Percentiles rank a stretch among this genome's conserved stretches.
phyloP scores from a whole-genome alignment of 2,797 vertebrate genomes.

The Dendrocincla tyrannina region DNA sequence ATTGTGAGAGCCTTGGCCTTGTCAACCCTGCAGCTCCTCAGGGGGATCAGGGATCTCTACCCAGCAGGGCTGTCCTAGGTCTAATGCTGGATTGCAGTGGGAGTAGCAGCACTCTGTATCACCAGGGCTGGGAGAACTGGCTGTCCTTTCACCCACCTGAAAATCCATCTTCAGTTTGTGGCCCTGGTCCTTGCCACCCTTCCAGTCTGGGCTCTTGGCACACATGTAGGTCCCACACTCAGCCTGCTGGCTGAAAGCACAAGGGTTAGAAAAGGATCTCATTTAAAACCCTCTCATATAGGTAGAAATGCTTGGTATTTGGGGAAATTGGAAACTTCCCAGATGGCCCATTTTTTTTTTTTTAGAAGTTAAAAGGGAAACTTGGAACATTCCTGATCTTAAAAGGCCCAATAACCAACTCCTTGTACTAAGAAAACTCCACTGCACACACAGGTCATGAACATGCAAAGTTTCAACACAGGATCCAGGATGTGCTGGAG shows the following conservation, averaged over 20 bases:
- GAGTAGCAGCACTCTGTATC: not conserved
- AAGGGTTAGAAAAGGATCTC: not conserved
- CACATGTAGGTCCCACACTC: accelerated
- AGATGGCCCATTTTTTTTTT: not conserved
- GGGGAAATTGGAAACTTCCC: not conserved
- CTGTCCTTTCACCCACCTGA: not conserved
- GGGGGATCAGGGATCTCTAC: not conserved
- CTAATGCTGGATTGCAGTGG: not conserved
- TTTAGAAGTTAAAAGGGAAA: not conserved
- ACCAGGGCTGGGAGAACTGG: not conserved
- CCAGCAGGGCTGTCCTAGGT: not conserved
- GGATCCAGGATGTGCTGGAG: not conserved
- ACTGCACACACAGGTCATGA: not conserved
- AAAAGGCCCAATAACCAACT: not conserved
- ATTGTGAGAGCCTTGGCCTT: accelerated
- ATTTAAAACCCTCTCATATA: not conserved
- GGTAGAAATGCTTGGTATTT: not conserved
- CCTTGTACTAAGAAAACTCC: not conserved
- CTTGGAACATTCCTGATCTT: not conserved
- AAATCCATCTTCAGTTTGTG: not conserved
- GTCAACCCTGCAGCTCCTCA: accelerated
- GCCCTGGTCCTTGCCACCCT: not conserved
- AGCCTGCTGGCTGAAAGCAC: not conserved
- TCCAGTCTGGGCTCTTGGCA: not conserved
- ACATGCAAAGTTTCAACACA: not conserved